A percentile compares a stretch with the other conserved stretches of the same genome.
Conservation (phyloP, 2,888 invertebrate genomes). For the Melangyna quadrimaculata region DNA sequence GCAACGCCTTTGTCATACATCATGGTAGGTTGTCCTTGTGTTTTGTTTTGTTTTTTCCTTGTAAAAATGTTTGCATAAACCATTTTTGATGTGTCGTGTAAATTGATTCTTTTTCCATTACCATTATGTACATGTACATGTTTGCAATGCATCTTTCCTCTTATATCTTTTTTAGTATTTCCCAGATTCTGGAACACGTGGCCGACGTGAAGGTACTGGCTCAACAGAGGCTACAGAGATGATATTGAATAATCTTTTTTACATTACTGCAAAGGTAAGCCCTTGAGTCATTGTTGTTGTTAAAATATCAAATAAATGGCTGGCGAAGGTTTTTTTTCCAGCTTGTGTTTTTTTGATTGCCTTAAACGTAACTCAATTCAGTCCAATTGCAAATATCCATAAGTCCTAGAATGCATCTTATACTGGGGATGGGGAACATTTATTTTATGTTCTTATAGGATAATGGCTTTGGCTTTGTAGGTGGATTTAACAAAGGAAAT, state of each 20-base stretch:
- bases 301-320: not conserved
- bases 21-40: conserved; percentile 83
- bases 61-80: conserved; percentile 43
- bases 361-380: not conserved
- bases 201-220: conserved; percentile 96
- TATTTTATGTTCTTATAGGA: not conserved
- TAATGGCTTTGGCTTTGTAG: no score
- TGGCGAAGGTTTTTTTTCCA: not conserved
- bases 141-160: not conserved
- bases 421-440: no score
- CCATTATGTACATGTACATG: no score
- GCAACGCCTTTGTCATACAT: conserved; percentile 91
- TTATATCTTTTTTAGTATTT: conserved; percentile 81
- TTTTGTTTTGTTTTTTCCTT: no score
- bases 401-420: not conserved
- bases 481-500: no score
- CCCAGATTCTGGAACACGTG: conserved; percentile 85
- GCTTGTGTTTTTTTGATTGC: not conserved
- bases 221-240: conserved; percentile 99
- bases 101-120: conserved; percentile 40
- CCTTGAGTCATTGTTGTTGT: not conserved
- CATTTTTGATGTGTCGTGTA: conserved; percentile 53
- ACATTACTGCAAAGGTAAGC: conserved; percentile 95
- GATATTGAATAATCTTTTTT: conserved; percentile 99
- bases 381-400: not conserved